Evolutionary conservation across 1,140 invertebrate genomes (phyloP).

Genomic region (Aphaenogaster ashmeadi): DNA sequence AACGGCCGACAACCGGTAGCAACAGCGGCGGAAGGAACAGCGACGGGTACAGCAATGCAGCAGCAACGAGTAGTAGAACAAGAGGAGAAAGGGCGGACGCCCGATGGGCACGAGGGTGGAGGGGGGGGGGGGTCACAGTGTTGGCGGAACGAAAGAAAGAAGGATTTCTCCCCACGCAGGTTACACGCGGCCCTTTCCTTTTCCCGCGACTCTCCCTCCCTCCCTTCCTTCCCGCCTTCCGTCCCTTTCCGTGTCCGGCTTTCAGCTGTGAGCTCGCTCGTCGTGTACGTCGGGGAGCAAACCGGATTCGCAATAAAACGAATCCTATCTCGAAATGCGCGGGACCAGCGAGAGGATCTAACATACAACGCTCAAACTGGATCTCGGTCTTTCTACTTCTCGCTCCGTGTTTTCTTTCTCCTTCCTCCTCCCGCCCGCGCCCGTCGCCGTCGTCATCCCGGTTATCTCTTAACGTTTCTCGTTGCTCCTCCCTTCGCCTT

Average conservation of each 20-base stretch:
- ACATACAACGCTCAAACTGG: slow-evolving; percentile 76
- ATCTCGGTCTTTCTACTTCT: slow-evolving; percentile 75
- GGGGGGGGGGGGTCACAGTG: not conserved
- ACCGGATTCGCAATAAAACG: slow-evolving; percentile 86
- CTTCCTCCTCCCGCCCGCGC: slow-evolving; percentile 42
- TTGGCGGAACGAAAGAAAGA: slow-evolving; percentile 70
- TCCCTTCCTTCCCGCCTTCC: slow-evolving; percentile 39
- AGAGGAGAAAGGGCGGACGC: slow-evolving; percentile 59
- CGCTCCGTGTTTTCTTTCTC: slow-evolving; percentile 72
- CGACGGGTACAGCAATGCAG: slow-evolving; percentile 17
- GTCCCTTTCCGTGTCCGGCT: slow-evolving; percentile 46
- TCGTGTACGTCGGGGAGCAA: slow-evolving; percentile 74
- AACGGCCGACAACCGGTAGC: slow-evolving; percentile 62
- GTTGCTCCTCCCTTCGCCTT: slow-evolving; percentile 30
- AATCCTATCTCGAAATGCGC: slow-evolving; percentile 72
- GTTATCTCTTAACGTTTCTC: slow-evolving; percentile 15
- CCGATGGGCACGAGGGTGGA: too few relatives aligned
- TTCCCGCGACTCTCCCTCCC: slow-evolving; percentile 67
- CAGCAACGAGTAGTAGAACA: slow-evolving; percentile 57
- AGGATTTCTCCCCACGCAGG: slow-evolving; percentile 62
- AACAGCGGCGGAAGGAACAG: slow-evolving; percentile 17
- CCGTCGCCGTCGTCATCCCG: not conserved
- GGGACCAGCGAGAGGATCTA: slow-evolving; percentile 74
- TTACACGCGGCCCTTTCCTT: slow-evolving; percentile 58
- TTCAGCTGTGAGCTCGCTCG: slow-evolving; percentile 22